phyloP scores from a whole-genome alignment of 2,113 vertebrate species.

The Lepisosteus oculatus region DNA sequence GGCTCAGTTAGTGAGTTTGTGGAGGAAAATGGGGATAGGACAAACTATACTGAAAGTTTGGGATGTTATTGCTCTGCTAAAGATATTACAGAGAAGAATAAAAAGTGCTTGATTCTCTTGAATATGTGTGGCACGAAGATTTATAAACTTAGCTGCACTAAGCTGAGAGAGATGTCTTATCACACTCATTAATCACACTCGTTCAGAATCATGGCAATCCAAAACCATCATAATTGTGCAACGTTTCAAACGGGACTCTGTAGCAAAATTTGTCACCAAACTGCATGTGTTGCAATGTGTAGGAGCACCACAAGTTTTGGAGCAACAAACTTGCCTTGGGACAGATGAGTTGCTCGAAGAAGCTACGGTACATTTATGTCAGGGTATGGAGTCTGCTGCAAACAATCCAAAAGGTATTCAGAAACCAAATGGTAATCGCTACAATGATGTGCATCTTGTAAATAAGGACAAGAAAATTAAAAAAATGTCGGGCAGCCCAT shows the following conservation, averaged over 20 bases:
- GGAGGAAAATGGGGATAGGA: constrained; percentile 16
- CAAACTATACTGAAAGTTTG: constrained; percentile 19
- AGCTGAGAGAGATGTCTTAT: background rate
- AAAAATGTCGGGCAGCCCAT: no score
- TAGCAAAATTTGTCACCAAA: constrained; percentile 5
- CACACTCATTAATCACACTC: background rate
- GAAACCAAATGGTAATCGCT: no score
- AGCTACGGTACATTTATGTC: no score
- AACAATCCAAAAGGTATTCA: no score
- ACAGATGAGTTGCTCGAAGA: no score
- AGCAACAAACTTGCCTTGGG: no score
- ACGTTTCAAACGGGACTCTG: background rate
- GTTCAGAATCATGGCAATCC: constrained; percentile 16
- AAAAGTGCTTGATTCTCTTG: constrained; percentile 7
- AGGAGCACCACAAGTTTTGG: constrained; percentile 11
- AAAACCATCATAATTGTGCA: constrained; percentile 1
- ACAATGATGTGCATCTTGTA: no score
- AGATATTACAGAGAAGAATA: constrained; percentile 14
- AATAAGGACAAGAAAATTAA: no score
- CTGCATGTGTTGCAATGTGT: background rate
- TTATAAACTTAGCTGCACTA: background rate
- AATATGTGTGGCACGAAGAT: constrained; percentile 20
- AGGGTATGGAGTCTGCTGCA: no score
- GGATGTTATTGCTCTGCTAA: constrained; percentile 16
- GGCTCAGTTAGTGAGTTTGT: constrained; percentile 11